These are phyloP conservation scores for Grapholita molesta DNA, from an alignment of 1,140 invertebrate species.

Conservation along the genomic window DNA sequence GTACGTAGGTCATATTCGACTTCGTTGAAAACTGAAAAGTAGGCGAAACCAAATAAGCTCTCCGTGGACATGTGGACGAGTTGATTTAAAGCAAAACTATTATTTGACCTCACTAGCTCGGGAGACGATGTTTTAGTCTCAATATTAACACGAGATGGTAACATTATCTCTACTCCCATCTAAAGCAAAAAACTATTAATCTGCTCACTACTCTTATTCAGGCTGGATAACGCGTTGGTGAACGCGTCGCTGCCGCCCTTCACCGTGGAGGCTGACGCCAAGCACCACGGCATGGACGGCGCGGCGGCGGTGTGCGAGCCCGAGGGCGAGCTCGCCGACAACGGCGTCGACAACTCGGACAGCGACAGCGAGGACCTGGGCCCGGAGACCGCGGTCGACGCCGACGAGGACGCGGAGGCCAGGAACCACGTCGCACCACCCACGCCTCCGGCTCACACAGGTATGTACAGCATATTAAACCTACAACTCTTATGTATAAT, in stretches of 20 bases:
- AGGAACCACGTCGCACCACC: constrained; percentile 81
- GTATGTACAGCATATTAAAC: constrained; percentile 62
- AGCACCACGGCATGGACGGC: constrained; percentile 37
- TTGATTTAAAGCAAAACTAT: no score
- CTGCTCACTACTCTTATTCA: constrained; percentile 20
- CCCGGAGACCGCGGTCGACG: constrained; percentile 77
- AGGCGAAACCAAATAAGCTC: no score
- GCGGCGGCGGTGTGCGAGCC: constrained; percentile 31
- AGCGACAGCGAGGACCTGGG: constrained; percentile 72
- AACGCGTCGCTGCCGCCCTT: constrained; percentile 57
- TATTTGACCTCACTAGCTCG: no score
- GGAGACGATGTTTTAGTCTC: no score
- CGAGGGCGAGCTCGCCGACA: constrained; percentile 40
- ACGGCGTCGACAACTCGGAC: constrained; percentile 51
- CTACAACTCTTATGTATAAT: no score
- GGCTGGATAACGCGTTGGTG: constrained; percentile 73
- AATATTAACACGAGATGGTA: no score
- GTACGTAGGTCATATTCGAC: no score
- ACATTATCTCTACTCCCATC: no score
- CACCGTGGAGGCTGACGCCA: constrained; percentile 63
- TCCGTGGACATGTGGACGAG: no score
- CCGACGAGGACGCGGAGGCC: constrained; percentile 80
- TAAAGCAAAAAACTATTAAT: no score
- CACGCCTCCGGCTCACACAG: constrained; percentile 77
- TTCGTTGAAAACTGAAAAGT: no score